Base-by-base conservation (phyloP, 2,888 invertebrate species). In the Spodoptera littoralis region DNA sequence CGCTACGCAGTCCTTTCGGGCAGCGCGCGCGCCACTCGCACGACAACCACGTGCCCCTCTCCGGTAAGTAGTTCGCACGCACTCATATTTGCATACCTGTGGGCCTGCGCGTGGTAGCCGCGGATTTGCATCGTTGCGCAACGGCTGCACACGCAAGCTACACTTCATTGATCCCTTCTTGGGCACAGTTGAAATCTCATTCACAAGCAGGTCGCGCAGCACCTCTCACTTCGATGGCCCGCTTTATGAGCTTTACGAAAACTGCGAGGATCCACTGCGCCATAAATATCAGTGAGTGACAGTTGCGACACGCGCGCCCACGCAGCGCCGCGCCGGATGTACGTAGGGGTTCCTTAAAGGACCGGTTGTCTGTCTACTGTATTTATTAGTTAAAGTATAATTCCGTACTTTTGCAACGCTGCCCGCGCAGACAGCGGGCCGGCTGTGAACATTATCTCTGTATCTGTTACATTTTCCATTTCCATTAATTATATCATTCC, bases 1-100 rank as follows among this genome's bases (percentile, higher is more conserved):
- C 96, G 36, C 91, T 98, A 68, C 95, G 97, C 69, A 97, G 96
- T 89, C 97, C 97, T n/a, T 97, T 97, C 83, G 95, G 96, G 2
- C 95, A 95, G 67, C 92, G 96, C 72, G 85, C 90, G 59, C 88
- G 94, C 74, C 85, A 95, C 88, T 95, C 89, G 84, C 94, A 95
- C 82, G 96, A 96, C 73, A 96, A 96, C 85, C 96, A 96, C 84
- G 96, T 96, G 65, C 96, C 96, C 46, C 92, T 97, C 83, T 97
- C 97, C 84, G 97, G 97, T 97, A 92, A 96, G 93, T 83, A 84
- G 77, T 73, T 79, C 65, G 68, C 62, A 62, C 65, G 70, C 83
- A 82, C 70, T 65, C 41, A 24, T 64, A 75, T 75, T 77, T 65
- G 58, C 80, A 78, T 80, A 77, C 51, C 58, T 54, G 77, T 77